These are phyloP conservation scores for Phlogophora meticulosa DNA, from an alignment of 2,888 invertebrate species.

Conservation along the genomic window DNA sequence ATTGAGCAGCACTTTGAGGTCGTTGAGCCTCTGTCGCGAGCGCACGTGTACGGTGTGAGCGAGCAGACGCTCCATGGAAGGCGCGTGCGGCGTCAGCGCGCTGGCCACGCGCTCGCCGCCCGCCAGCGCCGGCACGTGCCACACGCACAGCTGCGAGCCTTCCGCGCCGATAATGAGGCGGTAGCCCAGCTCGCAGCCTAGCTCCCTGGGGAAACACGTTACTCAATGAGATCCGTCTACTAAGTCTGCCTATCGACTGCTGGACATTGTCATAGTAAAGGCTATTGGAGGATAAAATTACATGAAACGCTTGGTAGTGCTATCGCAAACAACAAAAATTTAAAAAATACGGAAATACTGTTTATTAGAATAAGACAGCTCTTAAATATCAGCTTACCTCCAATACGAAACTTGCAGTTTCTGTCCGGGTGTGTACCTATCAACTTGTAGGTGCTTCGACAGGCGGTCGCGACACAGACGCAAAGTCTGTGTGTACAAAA, in stretches of 20 bases:
- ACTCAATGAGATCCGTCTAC: too few relatives aligned
- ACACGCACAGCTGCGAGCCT: conserved; percentile 86
- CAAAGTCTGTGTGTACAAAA: conserved; percentile 96
- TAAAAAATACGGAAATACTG: too few relatives aligned
- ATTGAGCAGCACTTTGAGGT: conserved; percentile 95
- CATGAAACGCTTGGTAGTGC: too few relatives aligned
- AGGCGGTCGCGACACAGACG: conserved; percentile 96
- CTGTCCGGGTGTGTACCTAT: conserved; percentile 97
- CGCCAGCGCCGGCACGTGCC: conserved; percentile 92
- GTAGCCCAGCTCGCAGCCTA: conserved; percentile 96
- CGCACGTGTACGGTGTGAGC: conserved; percentile 99
- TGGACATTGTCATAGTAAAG: too few relatives aligned
- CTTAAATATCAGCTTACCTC: conserved; percentile 91
- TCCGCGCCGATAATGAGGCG: conserved; percentile 97
- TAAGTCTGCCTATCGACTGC: too few relatives aligned
- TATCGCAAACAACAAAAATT: too few relatives aligned
- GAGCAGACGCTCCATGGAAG: conserved; percentile 98
- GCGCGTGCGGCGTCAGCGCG: conserved; percentile 96
- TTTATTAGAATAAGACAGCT: too few relatives aligned
- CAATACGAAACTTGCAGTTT: conserved; percentile 98
- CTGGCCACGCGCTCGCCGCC: conserved; percentile 90
- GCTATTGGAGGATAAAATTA: too few relatives aligned
- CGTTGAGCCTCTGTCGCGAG: conserved; percentile 95
- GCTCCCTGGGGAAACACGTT: conserved; percentile 87
- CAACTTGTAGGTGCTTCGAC: conserved; percentile 96